Evolutionary conservation across 2,888 invertebrate species (phyloP), one percentile per base, ranked within the genome.

Genomic region (Drosophila picticornis): DNA sequence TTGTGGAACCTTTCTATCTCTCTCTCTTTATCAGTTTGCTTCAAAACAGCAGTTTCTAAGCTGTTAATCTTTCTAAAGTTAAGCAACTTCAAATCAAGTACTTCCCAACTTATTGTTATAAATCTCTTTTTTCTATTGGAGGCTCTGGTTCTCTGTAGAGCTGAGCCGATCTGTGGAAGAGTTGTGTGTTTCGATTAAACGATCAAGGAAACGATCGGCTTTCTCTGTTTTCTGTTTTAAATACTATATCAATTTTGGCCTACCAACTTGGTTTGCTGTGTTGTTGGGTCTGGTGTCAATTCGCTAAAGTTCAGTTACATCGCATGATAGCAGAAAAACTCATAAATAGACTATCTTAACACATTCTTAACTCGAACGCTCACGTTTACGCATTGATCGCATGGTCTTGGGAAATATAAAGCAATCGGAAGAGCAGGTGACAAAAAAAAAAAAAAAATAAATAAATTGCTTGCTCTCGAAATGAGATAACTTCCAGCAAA

Each of bases 401-500:
- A 59, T 65, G 64, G 46, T 50, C 65, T 66, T 59, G 59, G 56
- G 40, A 58, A 25, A 64, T 40, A 48, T 55, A 48, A 27, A 60
- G 50, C 58, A 68, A 68, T 68, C 50, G 69, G 32, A 50, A 53
- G 11, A 58, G 40, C 53, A 50, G 19, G 46, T 32, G 48, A 38
- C 40, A 58, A 16, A 38, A 13, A 53, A 46, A n/a, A n/a, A n/a
- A n/a, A n/a, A n/a, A n/a, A n/a, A n/a, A n/a, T n/a, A n/a, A n/a
- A n/a, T 46, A 16, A 31, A 62, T 56, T 59, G 38, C 56, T 43
- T 63, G 72, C 63, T 52, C 57, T 72, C 34, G 13, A 57, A 59
- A 64, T 57, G 46, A 61, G 48, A 52, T 56, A 62, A 78, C 81
- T 79, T 79, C 81, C 77, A 79, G 71, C 55, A 71, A 64, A 46